phyloP scores from a whole-genome alignment of 1,140 invertebrate species.

The Phenacoccus solenopsis region DNA sequence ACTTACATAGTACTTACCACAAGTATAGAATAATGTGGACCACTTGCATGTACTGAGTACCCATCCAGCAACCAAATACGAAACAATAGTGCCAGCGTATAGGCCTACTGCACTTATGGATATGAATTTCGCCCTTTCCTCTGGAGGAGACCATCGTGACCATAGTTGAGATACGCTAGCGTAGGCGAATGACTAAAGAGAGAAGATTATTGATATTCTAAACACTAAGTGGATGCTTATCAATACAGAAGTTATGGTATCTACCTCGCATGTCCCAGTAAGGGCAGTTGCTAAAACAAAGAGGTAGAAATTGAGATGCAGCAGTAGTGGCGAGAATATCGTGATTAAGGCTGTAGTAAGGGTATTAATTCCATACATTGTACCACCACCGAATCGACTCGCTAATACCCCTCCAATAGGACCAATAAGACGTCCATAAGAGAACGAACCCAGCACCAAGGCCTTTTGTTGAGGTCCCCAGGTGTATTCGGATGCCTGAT shows the following conservation, averaged over 20 bases:
- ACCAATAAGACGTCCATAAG: slow-evolving; percentile 41
- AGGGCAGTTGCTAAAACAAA: slow-evolving; percentile 38
- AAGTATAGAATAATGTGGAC: not conserved
- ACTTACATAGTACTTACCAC: too few relatives aligned
- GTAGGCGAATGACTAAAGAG: not conserved
- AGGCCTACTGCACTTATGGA: slow-evolving; percentile 53
- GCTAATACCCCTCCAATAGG: slow-evolving; percentile 36
- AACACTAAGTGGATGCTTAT: too few relatives aligned
- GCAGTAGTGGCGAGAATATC: slow-evolving; percentile 27
- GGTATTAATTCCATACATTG: slow-evolving; percentile 32
- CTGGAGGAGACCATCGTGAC: slow-evolving; percentile 54
- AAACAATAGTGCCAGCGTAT: slow-evolving; percentile 37
- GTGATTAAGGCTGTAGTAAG: slow-evolving; percentile 32
- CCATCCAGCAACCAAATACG: slow-evolving; percentile 26
- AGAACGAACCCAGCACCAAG: slow-evolving; percentile 40
- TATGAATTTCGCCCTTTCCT: slow-evolving; percentile 65
- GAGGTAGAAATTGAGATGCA: slow-evolving; percentile 23
- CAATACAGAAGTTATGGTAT: not conserved
- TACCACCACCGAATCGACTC: slow-evolving; percentile 32
- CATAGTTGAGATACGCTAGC: not conserved
- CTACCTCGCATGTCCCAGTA: slow-evolving; percentile 42
- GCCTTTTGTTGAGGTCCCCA: slow-evolving; percentile 39
- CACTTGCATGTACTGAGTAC: not conserved
- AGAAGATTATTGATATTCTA: not conserved
- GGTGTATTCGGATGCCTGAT: slow-evolving; percentile 34